Base-by-base conservation (phyloP, 2,888 invertebrate genomes). In the Tethea ocularis region DNA sequence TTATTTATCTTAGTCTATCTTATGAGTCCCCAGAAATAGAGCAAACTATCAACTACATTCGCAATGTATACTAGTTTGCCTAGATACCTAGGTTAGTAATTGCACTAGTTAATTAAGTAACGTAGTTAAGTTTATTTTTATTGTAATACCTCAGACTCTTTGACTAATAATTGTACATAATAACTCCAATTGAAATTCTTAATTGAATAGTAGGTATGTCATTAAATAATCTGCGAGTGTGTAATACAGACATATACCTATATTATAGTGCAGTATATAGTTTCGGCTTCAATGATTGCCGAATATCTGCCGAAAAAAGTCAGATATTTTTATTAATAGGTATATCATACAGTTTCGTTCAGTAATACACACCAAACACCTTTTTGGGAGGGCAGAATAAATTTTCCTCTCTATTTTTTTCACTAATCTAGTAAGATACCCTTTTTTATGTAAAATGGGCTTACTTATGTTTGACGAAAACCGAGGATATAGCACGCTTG, bases 81-180 rank as follows among this genome's bases (percentile, higher is more conserved):
- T 38, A 38, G 8, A 8, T 46, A 46, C 17, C 20, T 46, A 38
- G 38, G n/a, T 10, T 10, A 10, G 20, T 46, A 46, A 46, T 46
- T 46, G 46, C 46, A 10, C 46, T 20, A 46, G 20, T 20, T 20
- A 46, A 46, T 46, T 46, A 46, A 2, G 46, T 46, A 20, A 46
- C 46, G n/a, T 46, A 46, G 46, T 46, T 10, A 20, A 10, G 20
- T 46, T 10, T 20, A 46, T 46, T 46, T 46, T 46, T 46, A 20
- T 46, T 46, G 46, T 46, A 46, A 46, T 46, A 15, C 46, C 46
- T 20, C n/a, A n/a, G n/a, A n/a, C n/a, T n/a, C n/a, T 17, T 41
- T n/a, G 10, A 7, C 0, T 46, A 20, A 46, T 46, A 46, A 46
- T 46, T 46, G 20, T 20, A 20, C 46, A 1, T 46, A 20, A 46